Conservation (phyloP, 2,888 invertebrate genomes). For the Catocala sponsa region DNA sequence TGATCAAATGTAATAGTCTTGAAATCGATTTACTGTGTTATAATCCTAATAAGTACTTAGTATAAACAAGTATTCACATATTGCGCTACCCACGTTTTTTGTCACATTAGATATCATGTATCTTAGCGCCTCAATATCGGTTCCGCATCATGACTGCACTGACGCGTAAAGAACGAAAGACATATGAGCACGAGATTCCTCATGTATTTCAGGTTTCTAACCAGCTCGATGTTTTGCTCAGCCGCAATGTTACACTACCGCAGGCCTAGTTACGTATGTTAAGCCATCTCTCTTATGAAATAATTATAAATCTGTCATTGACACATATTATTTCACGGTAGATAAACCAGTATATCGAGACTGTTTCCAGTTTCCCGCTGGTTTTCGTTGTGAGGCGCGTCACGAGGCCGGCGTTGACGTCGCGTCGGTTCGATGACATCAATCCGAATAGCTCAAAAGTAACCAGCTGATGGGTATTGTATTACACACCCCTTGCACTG, state of each 20-base stretch:
- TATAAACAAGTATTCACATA: too few relatives aligned
- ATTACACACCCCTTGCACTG: too few relatives aligned
- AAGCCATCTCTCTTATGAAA: constrained; percentile 47
- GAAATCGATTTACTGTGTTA: too few relatives aligned
- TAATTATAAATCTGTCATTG: constrained; percentile 52
- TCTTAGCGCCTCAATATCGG: constrained; percentile 9
- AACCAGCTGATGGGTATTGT: constrained; percentile 14
- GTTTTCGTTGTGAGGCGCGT: constrained; percentile 16
- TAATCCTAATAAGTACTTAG: too few relatives aligned
- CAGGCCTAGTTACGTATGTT: constrained; percentile 39
- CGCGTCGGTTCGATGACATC: constrained; percentile 35
- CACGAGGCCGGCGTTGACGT: not conserved
- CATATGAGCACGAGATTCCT: not conserved
- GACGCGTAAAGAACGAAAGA: constrained; percentile 16
- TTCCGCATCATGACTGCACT: constrained; percentile 26
- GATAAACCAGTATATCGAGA: constrained; percentile 41
- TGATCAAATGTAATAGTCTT: too few relatives aligned
- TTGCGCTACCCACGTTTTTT: too few relatives aligned
- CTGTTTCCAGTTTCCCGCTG: constrained; percentile 41
- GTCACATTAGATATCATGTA: too few relatives aligned
- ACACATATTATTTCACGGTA: constrained; percentile 46
- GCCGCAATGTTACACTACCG: constrained; percentile 25
- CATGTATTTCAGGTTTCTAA: not conserved
- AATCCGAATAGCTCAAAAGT: constrained; percentile 13
- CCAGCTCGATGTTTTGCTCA: constrained; percentile 12